Conservation (phyloP, 2,113 vertebrate species). For the Lipophrys pholis region DNA sequence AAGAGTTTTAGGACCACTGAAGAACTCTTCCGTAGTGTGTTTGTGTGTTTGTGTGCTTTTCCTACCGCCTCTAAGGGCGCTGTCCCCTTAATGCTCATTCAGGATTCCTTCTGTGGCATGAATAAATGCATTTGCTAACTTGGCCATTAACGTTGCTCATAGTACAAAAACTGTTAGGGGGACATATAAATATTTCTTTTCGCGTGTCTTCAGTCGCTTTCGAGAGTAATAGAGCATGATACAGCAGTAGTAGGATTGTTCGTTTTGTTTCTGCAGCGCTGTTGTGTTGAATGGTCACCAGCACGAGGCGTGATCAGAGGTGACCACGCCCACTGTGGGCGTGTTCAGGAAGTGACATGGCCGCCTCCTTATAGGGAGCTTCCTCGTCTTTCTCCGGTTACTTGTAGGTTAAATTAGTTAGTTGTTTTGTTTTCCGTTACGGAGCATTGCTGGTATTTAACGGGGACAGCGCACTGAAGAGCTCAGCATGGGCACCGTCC, state of each 20-base stretch:
- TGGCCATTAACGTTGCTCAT: too few species aligned
- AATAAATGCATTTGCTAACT: background rate
- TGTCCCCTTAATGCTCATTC: background rate
- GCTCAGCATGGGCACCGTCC: conserved; percentile 90
- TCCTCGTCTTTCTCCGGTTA: conserved; percentile 37
- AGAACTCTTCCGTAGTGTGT: too few species aligned
- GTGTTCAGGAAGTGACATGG: conserved; percentile 80
- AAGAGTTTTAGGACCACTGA: too few species aligned
- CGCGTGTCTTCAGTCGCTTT: too few species aligned
- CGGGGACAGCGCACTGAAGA: conserved; percentile 33
- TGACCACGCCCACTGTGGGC: conserved; percentile 31
- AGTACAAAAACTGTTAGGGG: too few species aligned
- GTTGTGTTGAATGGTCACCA: conserved; percentile 32
- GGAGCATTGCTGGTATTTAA: conserved; percentile 1
- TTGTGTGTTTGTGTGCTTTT: background rate
- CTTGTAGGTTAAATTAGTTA: conserved; percentile 45
- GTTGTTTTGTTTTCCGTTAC: background rate
- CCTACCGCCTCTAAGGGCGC: conserved; percentile 41
- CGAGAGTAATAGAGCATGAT: too few species aligned
- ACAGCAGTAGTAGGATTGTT: background rate
- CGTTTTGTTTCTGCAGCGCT: conserved; percentile 3
- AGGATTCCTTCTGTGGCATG: background rate
- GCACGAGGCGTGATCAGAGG: too few species aligned
- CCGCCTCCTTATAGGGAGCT: conserved; percentile 52
- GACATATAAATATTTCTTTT: too few species aligned